Evolutionary conservation across 2,113 vertebrate species (phyloP).

Genomic region (Fregata magnificens): DNA sequence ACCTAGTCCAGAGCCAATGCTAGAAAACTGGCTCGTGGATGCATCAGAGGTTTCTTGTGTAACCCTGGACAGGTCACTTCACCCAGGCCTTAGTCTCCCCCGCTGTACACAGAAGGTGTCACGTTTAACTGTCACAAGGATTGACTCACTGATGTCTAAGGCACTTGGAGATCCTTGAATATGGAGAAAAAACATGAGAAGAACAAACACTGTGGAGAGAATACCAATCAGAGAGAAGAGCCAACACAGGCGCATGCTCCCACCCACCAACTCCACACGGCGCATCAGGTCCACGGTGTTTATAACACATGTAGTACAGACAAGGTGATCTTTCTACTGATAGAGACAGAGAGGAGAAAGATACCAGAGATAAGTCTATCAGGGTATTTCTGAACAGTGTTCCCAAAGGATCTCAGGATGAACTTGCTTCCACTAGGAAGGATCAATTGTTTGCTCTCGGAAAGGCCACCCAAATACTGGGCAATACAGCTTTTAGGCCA

Average conservation of each 20-base stretch:
- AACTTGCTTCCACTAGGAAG: conserved; percentile 64
- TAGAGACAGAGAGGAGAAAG: conserved; percentile 22
- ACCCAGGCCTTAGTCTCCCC: not conserved
- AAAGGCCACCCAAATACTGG: conserved; percentile 47
- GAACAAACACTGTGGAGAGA: not conserved
- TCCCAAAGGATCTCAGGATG: conserved; percentile 55
- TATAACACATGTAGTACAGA: conserved; percentile 31
- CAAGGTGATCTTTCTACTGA: conserved; percentile 37
- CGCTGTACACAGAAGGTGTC: not conserved
- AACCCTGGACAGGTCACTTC: not conserved
- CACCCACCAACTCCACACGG: not conserved
- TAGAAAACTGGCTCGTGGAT: not conserved
- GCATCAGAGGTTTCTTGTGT: not conserved
- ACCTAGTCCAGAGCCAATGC: not conserved
- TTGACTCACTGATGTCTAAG: not conserved
- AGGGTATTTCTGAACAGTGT: conserved; percentile 30
- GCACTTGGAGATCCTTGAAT: not conserved
- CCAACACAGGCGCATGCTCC: accelerated
- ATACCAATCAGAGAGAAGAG: not conserved
- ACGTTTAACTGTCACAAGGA: not conserved
- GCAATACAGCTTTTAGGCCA: conserved; percentile 27
- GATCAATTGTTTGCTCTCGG: conserved; percentile 16
- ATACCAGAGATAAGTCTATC: not conserved
- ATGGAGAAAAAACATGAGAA: not conserved
- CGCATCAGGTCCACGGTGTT: not conserved